phyloP scores from a whole-genome alignment of 2,113 vertebrate genomes.

The Pseudonaja textilis region DNA sequence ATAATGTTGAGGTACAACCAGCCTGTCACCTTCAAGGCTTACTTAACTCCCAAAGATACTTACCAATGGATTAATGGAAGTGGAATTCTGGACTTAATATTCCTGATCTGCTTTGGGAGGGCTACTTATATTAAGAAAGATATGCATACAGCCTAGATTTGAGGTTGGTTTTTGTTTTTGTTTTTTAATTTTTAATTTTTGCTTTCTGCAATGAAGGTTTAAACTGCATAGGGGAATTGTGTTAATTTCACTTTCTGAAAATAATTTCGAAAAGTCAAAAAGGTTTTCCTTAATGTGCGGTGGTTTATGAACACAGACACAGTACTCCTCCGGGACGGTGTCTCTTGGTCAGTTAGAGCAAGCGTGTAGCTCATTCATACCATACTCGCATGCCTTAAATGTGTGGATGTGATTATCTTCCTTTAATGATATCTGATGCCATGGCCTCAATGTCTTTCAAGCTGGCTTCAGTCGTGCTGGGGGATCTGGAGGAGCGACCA shows the following conservation, averaged over 20 bases:
- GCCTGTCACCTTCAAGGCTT: not conserved
- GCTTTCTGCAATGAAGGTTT: not conserved
- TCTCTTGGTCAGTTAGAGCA: constrained; percentile 44
- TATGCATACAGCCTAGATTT: not conserved
- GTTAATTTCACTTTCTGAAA: constrained; percentile 36
- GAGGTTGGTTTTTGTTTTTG: not conserved
- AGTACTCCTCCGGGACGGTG: not conserved
- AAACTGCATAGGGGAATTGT: constrained; percentile 21
- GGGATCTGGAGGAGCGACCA: constrained; percentile 81
- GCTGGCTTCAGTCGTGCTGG: constrained; percentile 86
- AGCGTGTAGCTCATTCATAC: constrained; percentile 52
- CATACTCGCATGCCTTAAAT: constrained; percentile 65
- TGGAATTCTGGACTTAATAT: not conserved
- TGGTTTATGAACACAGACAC: not conserved
- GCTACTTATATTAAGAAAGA: constrained; percentile 20
- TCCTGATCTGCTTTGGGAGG: not conserved
- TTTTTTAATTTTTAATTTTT: not conserved
- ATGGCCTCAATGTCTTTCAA: constrained; percentile 97
- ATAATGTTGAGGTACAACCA: not conserved
- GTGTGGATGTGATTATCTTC: constrained; percentile 62
- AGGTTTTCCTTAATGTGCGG: constrained; percentile 16
- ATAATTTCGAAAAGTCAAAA: constrained; percentile 7
- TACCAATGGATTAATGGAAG: not conserved
- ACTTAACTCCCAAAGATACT: not conserved
- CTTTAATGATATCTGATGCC: constrained; percentile 79